Conservation (phyloP, 1,140 invertebrate species). For the Camponotus pennsylvanicus region DNA sequence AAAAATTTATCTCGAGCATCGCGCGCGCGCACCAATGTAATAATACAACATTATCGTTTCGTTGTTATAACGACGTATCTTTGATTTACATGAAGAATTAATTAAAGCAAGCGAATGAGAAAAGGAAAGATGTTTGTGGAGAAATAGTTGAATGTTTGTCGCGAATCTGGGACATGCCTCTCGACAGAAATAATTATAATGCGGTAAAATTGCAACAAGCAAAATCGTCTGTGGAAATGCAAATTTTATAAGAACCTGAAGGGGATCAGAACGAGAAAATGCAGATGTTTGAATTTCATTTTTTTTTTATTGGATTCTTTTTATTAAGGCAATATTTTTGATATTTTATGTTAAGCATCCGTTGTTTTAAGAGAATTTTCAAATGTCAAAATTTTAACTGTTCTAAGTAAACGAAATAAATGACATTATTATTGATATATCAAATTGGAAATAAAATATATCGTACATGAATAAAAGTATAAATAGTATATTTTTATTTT, state of each 20-base stretch:
- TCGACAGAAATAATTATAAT: neutral
- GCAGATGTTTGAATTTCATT: neutral
- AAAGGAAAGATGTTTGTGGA: neutral
- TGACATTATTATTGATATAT: neutral
- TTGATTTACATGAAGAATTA: neutral
- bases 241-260: slow-evolving; percentile 1
- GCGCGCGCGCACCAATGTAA: slow-evolving; percentile 56
- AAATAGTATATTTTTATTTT: no score
- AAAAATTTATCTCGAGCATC: slow-evolving; percentile 72
- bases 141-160: slow-evolving; percentile 43
- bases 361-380: neutral
- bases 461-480: neutral
- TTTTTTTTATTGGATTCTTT: neutral
- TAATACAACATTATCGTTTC: slow-evolving; percentile 65
- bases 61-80: neutral
- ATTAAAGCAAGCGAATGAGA: slow-evolving; percentile 15
- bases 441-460: neutral
- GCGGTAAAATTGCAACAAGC: neutral
- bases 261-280: neutral
- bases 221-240: neutral
- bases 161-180: slow-evolving; percentile 8
- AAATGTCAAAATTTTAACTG: no score
- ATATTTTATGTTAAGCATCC: neutral
- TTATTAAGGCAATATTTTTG: neutral
- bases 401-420: neutral